Evolutionary conservation across 2,888 invertebrate species (phyloP).

Genomic region (Polydrusus tereticollis): DNA sequence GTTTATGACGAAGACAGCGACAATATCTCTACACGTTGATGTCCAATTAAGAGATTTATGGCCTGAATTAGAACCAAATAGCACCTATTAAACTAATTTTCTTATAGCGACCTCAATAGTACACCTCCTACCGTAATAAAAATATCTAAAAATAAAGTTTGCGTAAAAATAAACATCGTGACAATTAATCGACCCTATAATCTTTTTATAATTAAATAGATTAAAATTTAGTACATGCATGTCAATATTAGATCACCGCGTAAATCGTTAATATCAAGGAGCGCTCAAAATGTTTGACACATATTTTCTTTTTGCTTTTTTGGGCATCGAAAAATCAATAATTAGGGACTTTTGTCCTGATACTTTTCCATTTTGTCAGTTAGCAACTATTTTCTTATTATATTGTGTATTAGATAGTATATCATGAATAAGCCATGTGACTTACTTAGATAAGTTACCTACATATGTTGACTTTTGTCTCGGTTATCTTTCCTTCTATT

Average conservation of each 20-base stretch:
- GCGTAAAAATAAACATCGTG: slow-evolving; percentile 11
- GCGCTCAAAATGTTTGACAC: too few relatives aligned
- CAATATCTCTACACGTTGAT: background rate
- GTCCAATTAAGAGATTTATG: background rate
- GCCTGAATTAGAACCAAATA: background rate
- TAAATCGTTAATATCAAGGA: background rate
- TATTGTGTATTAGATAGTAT: background rate
- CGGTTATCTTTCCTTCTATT: background rate
- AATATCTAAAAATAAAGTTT: slow-evolving; percentile 24
- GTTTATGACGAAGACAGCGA: background rate
- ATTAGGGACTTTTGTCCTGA: too few relatives aligned
- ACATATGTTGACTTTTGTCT: background rate
- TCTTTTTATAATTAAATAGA: slow-evolving; percentile 25
- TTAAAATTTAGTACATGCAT: slow-evolving; percentile 12
- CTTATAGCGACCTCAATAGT: background rate
- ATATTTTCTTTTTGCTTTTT: too few relatives aligned
- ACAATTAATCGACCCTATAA: background rate
- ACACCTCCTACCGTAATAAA: background rate
- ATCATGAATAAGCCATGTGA: background rate
- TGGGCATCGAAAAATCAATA: too few relatives aligned
- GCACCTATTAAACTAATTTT: background rate
- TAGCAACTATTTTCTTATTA: too few relatives aligned
- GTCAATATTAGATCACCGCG: background rate
- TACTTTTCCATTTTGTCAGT: too few relatives aligned
- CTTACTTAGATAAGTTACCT: background rate